Base-by-base conservation (phyloP, 64 coral and sea anemone species). In the Platygyra sinensis region DNA sequence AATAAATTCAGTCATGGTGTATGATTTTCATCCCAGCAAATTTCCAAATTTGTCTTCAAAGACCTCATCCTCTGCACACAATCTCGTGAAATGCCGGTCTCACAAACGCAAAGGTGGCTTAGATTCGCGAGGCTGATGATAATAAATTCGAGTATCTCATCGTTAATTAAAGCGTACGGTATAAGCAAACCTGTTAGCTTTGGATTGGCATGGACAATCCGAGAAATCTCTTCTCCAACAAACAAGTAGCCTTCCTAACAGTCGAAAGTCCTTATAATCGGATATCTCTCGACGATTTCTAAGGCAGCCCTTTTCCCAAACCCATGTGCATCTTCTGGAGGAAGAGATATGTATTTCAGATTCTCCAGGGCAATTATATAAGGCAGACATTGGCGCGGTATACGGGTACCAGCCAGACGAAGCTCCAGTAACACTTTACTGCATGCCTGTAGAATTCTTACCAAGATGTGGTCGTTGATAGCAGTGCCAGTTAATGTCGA, bases 1-100 rank as follows among this genome's bases (percentile, higher is more conserved):
- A n/a, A n/a, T n/a, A n/a, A n/a, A n/a, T n/a, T n/a, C n/a, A n/a
- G n/a, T n/a, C n/a, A n/a, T n/a, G n/a, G n/a, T n/a, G n/a, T n/a
- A n/a, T n/a, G n/a, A n/a, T n/a, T n/a, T n/a, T n/a, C n/a, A n/a
- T 76, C 19, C 6, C 38, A 76, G 24, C 74, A 76, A 17, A 76
- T 12, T 50, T 76, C 74, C 74, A 76, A 76, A 76, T 50, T 76
- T 5, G 74, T 7, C 8, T 76, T 49, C 4, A 7, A 50, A 50
- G 74, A 51, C 74, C 24, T 76, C 4, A 76, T 76, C 39, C 36
- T 76, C 74, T 50, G 33, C 17, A 76, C 50, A 52, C 74, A 76
- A 19, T 76, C 74, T 18, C 24, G 32, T 12, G 74, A 22, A 49
- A 76, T 17, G 19, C 24, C 38, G 1, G 36, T 76, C 50, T 51